A percentile compares a stretch with the other conserved stretches of the same genome.
phyloP scores from a whole-genome alignment of 2,888 invertebrate species.

The Lepidochitona cinerea region DNA sequence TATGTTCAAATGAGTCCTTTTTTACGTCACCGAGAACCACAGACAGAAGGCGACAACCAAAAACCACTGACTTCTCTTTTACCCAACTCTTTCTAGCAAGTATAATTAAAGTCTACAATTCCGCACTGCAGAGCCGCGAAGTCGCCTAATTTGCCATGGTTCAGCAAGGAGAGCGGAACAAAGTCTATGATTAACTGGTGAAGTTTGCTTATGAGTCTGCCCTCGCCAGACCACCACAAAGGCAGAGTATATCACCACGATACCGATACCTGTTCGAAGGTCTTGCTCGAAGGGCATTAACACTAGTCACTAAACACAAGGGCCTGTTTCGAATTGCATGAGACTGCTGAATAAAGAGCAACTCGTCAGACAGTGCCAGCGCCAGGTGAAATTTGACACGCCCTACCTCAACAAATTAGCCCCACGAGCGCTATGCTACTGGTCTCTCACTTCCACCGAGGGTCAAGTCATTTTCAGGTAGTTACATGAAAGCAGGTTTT shows the following conservation, averaged over 20 bases:
- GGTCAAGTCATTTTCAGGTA: not conserved
- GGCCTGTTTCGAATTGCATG: slow-evolving; percentile 2
- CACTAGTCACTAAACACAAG: not conserved
- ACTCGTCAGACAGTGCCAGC: not conserved
- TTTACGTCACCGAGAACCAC: no score
- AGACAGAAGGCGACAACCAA: no score
- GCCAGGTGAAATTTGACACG: not conserved
- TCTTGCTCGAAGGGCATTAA: not conserved
- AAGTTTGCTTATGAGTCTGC: not conserved
- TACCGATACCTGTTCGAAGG: not conserved
- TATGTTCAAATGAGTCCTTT: no score
- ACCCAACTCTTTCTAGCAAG: no score
- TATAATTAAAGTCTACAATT: not conserved
- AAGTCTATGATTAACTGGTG: not conserved
- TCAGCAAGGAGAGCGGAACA: not conserved
- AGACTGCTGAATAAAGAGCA: slow-evolving; percentile 1
- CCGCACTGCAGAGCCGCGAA: not conserved
- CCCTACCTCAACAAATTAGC: slow-evolving; percentile 3
- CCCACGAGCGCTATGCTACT: not conserved
- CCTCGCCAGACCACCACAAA: not conserved
- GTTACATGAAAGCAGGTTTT: not conserved
- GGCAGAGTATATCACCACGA: not conserved
- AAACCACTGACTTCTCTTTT: no score
- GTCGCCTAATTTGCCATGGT: not conserved
- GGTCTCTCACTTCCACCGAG: not conserved